phyloP scores from a whole-genome alignment of 2,888 invertebrate genomes.

The Cantharis flavilabris region DNA sequence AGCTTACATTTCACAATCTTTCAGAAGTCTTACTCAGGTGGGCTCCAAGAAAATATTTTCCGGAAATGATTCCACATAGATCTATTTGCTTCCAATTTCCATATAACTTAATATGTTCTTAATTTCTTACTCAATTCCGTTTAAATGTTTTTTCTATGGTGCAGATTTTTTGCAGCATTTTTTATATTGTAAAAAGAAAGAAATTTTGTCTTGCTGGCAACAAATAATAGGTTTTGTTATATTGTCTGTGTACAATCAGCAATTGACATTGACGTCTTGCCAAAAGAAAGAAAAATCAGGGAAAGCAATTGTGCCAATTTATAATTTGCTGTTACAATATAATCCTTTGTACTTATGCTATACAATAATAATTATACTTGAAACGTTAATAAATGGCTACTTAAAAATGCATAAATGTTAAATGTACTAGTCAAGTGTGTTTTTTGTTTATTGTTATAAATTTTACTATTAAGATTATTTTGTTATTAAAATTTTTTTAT shows the following conservation, averaged over 20 bases:
- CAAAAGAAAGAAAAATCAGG: background rate
- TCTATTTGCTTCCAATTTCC: background rate
- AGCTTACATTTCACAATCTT: no score
- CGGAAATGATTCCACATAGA: background rate
- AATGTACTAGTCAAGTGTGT: slow-evolving; percentile 25
- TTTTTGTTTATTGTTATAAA: slow-evolving; percentile 14
- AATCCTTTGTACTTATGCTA: slow-evolving; percentile 17
- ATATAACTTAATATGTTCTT: background rate
- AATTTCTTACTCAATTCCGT: background rate
- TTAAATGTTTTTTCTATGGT: background rate
- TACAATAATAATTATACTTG: background rate
- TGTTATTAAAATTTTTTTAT: background rate
- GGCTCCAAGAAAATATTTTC: background rate
- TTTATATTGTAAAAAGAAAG: background rate
- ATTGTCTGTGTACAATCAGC: background rate
- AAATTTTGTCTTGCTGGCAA: background rate
- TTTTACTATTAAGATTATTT: slow-evolving; percentile 3
- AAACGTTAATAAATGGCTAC: slow-evolving; percentile 15
- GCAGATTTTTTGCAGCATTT: background rate
- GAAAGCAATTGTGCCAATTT: background rate
- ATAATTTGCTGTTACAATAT: slow-evolving; percentile 2
- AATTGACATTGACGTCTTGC: background rate
- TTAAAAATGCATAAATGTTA: slow-evolving; percentile 23
- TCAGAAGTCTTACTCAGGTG: background rate
- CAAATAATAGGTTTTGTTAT: background rate